Percentiles rank a stretch among this genome's conserved stretches.
Conservation (phyloP, 2,113 vertebrate species). For the Brachionichthys hirsutus region DNA sequence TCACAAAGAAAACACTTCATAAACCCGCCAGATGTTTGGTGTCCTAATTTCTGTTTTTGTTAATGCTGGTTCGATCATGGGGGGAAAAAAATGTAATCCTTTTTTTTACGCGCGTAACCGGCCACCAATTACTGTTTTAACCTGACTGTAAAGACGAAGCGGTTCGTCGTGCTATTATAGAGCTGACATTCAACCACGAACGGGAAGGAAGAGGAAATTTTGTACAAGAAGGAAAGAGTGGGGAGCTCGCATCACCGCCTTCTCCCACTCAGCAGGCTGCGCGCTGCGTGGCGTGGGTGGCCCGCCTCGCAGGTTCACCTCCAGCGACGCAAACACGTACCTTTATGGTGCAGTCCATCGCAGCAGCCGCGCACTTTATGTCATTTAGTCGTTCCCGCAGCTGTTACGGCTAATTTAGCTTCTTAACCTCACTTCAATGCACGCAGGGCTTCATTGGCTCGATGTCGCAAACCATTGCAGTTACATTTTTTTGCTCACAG, state of each 20-base stretch:
- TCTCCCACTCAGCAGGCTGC: conserved; percentile 72
- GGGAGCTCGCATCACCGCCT: conserved; percentile 82
- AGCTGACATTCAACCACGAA: conserved; percentile 87
- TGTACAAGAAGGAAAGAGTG: conserved; percentile 90
- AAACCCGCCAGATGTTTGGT: not conserved
- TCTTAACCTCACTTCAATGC: conserved; percentile 61
- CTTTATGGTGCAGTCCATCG: conserved; percentile 88
- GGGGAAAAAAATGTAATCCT: conserved; percentile 1
- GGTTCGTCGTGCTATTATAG: conserved; percentile 88
- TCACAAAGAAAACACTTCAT: not conserved
- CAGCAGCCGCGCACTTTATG: conserved; percentile 62
- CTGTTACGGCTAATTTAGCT: conserved; percentile 26
- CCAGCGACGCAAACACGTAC: conserved; percentile 63
- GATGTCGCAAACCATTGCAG: conserved; percentile 78
- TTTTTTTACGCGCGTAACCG: conserved; percentile 38
- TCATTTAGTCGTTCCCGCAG: conserved; percentile 69
- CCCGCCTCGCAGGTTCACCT: conserved; percentile 58
- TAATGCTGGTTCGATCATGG: not conserved
- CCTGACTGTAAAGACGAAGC: conserved; percentile 76
- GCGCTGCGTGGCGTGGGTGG: conserved; percentile 65
- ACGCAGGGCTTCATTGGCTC: conserved; percentile 71
- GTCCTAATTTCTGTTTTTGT: not conserved
- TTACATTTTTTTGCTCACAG: conserved; percentile 72
- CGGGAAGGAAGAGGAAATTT: conserved; percentile 92
- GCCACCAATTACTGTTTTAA: conserved; percentile 71